Evolutionary conservation across 2,888 invertebrate genomes (phyloP).

Genomic region (Pterostichus niger): DNA sequence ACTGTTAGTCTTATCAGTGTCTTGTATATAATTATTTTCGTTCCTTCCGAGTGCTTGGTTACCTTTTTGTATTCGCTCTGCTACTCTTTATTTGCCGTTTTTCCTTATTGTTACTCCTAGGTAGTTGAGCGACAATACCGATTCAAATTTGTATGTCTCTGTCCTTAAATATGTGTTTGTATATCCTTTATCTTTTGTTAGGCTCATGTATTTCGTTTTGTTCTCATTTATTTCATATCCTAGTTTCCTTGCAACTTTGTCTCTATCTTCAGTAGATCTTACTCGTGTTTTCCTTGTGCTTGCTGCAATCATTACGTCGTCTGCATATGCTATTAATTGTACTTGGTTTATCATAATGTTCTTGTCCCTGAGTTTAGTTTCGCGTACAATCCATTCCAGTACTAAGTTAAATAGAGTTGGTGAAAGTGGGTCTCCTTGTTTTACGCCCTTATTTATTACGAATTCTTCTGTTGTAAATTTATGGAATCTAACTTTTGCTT

Average conservation of each 20-base stretch:
- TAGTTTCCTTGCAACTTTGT: background rate
- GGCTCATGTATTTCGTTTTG: background rate
- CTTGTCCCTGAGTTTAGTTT: too few species aligned
- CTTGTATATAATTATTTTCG: too few species aligned
- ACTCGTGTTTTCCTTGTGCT: background rate
- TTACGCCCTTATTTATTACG: background rate
- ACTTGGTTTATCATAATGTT: too few species aligned
- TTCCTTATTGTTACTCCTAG: too few species aligned
- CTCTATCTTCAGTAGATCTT: background rate
- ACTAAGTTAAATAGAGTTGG: too few species aligned
- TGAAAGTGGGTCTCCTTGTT: background rate
- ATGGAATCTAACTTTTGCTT: background rate
- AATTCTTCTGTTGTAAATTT: conserved; percentile 1
- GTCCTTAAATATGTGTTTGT: background rate
- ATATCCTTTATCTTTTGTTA: background rate
- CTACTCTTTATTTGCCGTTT: background rate
- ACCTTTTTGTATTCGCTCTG: conserved; percentile 2
- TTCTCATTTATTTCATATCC: background rate
- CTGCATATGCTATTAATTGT: too few species aligned
- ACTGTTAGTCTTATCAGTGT: too few species aligned
- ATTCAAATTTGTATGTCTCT: background rate
- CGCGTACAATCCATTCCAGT: too few species aligned
- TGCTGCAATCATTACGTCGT: background rate
- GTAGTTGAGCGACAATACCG: background rate
- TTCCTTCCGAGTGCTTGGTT: too few species aligned